Evolutionary conservation across 2,797 vertebrate genomes (phyloP).

Genomic region (Heliangelus exortis): DNA sequence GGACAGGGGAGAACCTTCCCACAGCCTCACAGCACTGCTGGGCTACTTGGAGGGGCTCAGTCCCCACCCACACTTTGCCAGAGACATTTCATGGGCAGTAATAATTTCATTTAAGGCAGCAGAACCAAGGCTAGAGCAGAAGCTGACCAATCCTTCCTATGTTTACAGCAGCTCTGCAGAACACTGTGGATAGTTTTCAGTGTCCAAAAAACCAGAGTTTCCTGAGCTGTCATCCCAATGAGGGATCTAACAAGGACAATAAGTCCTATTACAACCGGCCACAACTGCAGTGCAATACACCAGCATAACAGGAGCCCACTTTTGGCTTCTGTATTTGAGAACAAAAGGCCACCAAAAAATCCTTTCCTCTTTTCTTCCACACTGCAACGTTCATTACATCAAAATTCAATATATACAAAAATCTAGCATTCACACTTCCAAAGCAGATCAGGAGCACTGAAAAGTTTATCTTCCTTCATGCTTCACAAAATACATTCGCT

Average conservation of each 20-base stretch:
- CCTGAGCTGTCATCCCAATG: rapidly evolving
- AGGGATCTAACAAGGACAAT: background rate
- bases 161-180: background rate
- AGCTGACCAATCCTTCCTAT: rapidly evolving
- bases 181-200: background rate
- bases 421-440: background rate
- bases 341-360: background rate
- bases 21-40: too few relatives aligned
- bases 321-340: background rate
- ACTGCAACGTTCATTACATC: background rate
- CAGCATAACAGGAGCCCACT: background rate
- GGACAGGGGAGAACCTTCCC: rapidly evolving
- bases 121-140: background rate
- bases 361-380: background rate
- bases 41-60: rapidly evolving
- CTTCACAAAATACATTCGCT: background rate
- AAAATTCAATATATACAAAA: background rate
- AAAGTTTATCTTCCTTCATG: background rate
- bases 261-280: background rate
- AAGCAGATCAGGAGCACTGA: background rate
- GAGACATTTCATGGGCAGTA: background rate
- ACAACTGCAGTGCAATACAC: background rate
- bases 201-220: background rate
- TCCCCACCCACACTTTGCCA: background rate
- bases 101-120: background rate